Base-by-base conservation (phyloP, 2,888 invertebrate species). In the Troides aeacus region DNA sequence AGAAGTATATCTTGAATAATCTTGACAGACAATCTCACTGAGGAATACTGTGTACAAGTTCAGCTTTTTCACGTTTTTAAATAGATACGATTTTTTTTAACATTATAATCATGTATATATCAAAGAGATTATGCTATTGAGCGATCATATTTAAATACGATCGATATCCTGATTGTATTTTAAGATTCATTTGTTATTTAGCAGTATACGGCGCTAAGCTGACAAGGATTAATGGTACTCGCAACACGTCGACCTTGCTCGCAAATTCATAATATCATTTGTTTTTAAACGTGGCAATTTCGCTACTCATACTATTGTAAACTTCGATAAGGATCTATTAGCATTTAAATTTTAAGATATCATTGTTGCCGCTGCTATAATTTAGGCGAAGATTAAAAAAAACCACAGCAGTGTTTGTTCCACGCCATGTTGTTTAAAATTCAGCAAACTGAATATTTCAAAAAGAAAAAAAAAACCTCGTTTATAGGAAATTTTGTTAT, bases 251-350 rank as follows among this genome's bases (percentile, higher is more conserved):
- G 79, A 75, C 81, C 81, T 81, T 80, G 81, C 72, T 72, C 72
- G 76, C 71, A 71, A 76, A 77, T 75, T 78, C 71, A 79, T 80
- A 81, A 79, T 75, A 80, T 81, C 83, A 81, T 86, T 86, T 83
- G 83, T 86, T 84, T 77, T 73, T 80, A 82, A 80, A 80, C 76
- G 74, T 77, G 81, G 77, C 76, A 80, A 82, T 83, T 83, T 81
- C 73, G 74, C 73, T 77, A 73, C 72, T 75, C 76, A 74, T 74
- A 79, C 77, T 80, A 78, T 74, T 82, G 79, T 82, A 78, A 78
- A 83, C 70, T 72, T 69, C 73, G 87, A 87, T 86, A 81, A 83
- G 77, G 74, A 84, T 87, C 83, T 82, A 73, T 79, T 73, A 79
- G 53, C 39, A 59, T 79, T 76, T 76, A 75, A 75, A 70, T 77